These are phyloP conservation scores for Danaus chrysippus DNA, from an alignment of 2,888 invertebrate genomes.

Conservation along the genomic window DNA sequence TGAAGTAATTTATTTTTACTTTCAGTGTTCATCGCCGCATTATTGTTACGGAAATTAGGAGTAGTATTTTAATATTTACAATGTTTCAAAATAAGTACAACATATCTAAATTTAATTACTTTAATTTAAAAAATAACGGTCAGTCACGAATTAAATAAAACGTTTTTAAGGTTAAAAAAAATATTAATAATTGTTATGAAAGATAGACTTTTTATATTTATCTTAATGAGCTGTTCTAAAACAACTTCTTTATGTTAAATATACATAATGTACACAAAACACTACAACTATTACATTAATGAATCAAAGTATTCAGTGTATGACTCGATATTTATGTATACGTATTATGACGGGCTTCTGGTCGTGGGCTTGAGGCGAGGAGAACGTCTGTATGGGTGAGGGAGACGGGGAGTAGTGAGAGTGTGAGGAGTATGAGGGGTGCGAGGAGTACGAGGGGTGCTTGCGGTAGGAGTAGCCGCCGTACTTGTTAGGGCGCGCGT, in stretches of 20 bases:
- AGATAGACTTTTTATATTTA: too few relatives aligned
- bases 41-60: too few relatives aligned
- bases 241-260: not conserved
- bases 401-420: not conserved
- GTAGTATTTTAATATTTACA: too few relatives aligned
- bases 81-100: too few relatives aligned
- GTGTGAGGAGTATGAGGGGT: not conserved
- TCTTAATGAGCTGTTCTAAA: too few relatives aligned
- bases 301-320: slow-evolving; percentile 28
- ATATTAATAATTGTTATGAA: too few relatives aligned
- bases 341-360: slow-evolving; percentile 52
- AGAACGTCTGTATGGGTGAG: slow-evolving; percentile 15
- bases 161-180: too few relatives aligned
- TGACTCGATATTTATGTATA: slow-evolving; percentile 60
- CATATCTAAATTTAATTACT: too few relatives aligned
- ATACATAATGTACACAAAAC: slow-evolving; percentile 6
- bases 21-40: too few relatives aligned
- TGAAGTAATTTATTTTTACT: too few relatives aligned
- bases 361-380: slow-evolving; percentile 35
- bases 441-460: slow-evolving; percentile 27
- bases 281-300: not conserved
- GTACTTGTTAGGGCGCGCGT: slow-evolving; percentile 55
- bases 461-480: slow-evolving; percentile 62
- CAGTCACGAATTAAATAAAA: too few relatives aligned
- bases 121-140: too few relatives aligned